Conservation (phyloP, 1,140 invertebrate genomes). For the Drosophila athabasca region DNA sequence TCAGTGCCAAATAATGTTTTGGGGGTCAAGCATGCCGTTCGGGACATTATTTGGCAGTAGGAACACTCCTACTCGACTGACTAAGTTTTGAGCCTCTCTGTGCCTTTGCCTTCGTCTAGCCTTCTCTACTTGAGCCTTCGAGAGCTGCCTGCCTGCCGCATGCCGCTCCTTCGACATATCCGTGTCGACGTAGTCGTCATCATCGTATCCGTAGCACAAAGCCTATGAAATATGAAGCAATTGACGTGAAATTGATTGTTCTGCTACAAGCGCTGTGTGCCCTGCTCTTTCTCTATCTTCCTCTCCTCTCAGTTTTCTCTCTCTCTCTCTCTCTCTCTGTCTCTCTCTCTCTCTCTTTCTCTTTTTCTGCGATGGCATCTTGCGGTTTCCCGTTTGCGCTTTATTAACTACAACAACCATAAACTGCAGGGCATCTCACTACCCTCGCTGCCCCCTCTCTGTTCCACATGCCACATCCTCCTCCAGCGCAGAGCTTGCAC, state of each 20-base stretch:
- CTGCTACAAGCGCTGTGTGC: constrained; percentile 27
- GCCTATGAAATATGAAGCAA: constrained; percentile 80
- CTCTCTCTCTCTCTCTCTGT: not conserved
- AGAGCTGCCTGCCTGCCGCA: too few species aligned
- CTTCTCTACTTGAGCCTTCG: too few species aligned
- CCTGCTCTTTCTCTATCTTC: not conserved
- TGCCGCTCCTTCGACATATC: constrained; percentile 20
- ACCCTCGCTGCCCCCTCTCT: constrained; percentile 2
- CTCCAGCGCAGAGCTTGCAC: not conserved
- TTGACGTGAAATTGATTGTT: constrained; percentile 80
- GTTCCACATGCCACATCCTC: not conserved
- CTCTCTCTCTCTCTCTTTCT: not conserved
- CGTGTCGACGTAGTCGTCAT: constrained; percentile 35
- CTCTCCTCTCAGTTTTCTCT: not conserved
- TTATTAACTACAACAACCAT: constrained; percentile 75
- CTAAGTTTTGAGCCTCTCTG: not conserved
- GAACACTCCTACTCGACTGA: not conserved
- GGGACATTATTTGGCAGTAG: constrained; percentile 28
- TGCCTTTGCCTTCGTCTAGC: not conserved
- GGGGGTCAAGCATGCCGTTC: constrained; percentile 62
- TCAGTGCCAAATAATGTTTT: constrained; percentile 60
- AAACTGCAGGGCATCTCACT: constrained; percentile 57
- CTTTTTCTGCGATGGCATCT: constrained; percentile 13
- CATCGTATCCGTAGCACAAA: constrained; percentile 38
- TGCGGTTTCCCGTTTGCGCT: constrained; percentile 62